phyloP scores from a whole-genome alignment of 2,888 invertebrate species.

The Deilephila porcellus region DNA sequence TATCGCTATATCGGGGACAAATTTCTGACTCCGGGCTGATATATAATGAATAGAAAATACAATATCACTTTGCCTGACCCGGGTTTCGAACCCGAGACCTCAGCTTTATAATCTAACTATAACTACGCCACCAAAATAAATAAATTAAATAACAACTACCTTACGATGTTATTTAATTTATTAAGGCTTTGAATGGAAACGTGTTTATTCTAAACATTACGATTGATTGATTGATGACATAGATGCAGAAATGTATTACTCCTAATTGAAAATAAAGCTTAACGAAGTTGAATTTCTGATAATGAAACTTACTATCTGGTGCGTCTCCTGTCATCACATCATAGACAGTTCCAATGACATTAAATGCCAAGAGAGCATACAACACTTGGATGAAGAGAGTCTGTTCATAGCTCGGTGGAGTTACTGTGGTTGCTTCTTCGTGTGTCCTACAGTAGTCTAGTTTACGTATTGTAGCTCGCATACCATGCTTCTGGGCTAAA shows the following conservation, averaged over 20 bases:
- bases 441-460: constrained; percentile 47
- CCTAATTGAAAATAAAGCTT: too few species aligned
- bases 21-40: too few species aligned
- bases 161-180: not conserved
- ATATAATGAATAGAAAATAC: too few species aligned
- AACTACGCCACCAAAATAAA: too few species aligned
- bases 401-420: constrained; percentile 31
- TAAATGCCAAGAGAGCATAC: constrained; percentile 40
- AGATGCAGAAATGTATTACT: not conserved
- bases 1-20: too few species aligned
- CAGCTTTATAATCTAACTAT: too few species aligned
- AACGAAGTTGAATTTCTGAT: too few species aligned
- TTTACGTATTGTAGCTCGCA: constrained; percentile 43
- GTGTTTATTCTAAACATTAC: too few species aligned
- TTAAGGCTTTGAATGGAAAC: not conserved
- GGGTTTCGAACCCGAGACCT: too few species aligned
- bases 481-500: constrained; percentile 34
- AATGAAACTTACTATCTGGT: constrained; percentile 42
- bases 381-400: constrained; percentile 38
- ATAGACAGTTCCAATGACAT: constrained; percentile 48
- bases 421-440: constrained; percentile 30
- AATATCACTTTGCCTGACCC: too few species aligned
- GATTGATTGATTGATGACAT: too few species aligned
- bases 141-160: too few species aligned
- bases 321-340: constrained; percentile 36